Evolutionary conservation across 2,888 invertebrate species (phyloP).

Genomic region (Meteorus colon): DNA sequence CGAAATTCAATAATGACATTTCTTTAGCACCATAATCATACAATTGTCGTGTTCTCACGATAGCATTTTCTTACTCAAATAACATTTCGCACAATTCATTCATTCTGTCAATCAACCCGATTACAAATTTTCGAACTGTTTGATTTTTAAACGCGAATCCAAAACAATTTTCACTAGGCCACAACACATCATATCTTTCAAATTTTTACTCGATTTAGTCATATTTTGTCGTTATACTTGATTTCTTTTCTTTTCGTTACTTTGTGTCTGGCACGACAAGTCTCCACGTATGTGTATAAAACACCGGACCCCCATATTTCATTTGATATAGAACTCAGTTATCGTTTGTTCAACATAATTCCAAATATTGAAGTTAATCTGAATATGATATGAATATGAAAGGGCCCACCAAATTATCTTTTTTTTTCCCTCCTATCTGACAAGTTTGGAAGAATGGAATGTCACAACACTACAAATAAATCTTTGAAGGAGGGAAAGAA

Average conservation of each 20-base stretch:
- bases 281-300: background rate
- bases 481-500: constrained; percentile 52
- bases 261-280: constrained; percentile 38
- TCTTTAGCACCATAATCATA: constrained; percentile 27
- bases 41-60: background rate
- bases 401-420: constrained; percentile 4
- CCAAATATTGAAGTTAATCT: background rate
- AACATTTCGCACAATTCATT: background rate
- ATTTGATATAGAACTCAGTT: background rate
- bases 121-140: background rate
- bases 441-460: constrained; percentile 67
- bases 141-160: background rate
- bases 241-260: background rate
- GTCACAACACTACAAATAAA: constrained; percentile 65
- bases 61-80: constrained; percentile 17
- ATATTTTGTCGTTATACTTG: background rate
- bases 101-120: constrained; percentile 2
- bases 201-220: background rate
- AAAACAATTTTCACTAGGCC: background rate
- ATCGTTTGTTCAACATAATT: background rate
- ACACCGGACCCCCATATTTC: constrained; percentile 15
- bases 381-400: background rate
- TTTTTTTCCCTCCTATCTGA: constrained; percentile 43
- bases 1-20: background rate
- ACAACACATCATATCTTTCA: background rate